phyloP scores from a whole-genome alignment of 2,113 vertebrate genomes.

The Hiodon alosoides region DNA sequence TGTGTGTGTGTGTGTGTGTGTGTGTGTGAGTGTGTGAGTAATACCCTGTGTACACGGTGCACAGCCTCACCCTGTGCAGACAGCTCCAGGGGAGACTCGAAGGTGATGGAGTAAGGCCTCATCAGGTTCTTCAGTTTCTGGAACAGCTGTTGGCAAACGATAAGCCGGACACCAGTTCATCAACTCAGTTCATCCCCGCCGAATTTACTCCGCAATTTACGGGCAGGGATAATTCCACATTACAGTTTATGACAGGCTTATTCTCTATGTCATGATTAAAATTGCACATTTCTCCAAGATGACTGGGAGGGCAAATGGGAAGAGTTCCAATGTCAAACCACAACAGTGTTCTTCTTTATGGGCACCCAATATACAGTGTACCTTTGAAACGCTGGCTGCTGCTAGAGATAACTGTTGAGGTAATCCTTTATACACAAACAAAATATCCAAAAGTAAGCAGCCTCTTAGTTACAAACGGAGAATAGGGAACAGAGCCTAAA shows the following conservation, averaged over 20 bases:
- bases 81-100: conserved; percentile 94
- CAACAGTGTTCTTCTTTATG: neutral
- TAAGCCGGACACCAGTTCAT: conserved; percentile 51
- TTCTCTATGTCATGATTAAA: conserved; percentile 2
- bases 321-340: conserved; percentile 14
- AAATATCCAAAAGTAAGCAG: too few species aligned
- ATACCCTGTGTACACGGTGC: neutral
- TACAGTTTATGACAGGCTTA: conserved; percentile 9
- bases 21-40: conserved; percentile 19
- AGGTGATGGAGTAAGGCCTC: conserved; percentile 90
- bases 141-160: conserved; percentile 79
- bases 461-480: too few species aligned
- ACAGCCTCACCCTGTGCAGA: conserved; percentile 86
- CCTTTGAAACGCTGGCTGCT: too few species aligned
- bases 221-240: conserved; percentile 13
- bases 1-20: conserved; percentile 21
- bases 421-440: too few species aligned
- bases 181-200: neutral
- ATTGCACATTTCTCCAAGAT: neutral
- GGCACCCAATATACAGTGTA: too few species aligned
- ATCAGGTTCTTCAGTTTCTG: conserved; percentile 97
- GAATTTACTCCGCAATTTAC: neutral
- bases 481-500: too few species aligned
- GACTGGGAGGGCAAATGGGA: conserved; percentile 10
- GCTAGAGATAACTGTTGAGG: too few species aligned